Base-by-base conservation (phyloP, 2,888 invertebrate species). In the Odontocolon sp. region DNA sequence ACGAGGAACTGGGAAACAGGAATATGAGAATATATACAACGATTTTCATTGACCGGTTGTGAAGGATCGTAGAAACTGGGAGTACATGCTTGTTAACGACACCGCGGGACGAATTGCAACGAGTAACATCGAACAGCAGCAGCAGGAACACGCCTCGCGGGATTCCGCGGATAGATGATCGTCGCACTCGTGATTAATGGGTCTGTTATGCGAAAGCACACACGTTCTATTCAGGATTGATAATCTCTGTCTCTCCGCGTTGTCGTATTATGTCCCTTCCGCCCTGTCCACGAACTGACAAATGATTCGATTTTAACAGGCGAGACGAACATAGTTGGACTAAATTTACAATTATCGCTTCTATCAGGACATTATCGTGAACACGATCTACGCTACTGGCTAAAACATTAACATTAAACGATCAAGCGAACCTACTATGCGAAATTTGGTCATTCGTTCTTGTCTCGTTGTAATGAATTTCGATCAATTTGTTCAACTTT, bases 181-280 rank as follows among this genome's bases (percentile, higher is more conserved):
- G 73, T 54, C 42, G 45, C 45, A 14, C 28, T 11, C 11, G 67
- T 73, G 73, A 73, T 73, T 61, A 67, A 73, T 73, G 61, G 45
- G 14, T 33, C 33, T 1, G 31, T 52, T 26, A 52, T 61, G 36
- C 67, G 54, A 72, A 36, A 54, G 36, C 16, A 45, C 54, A 57
- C 61, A 47, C 71, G 64, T 54, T 63, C 56, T 56, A 64, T 57
- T 38, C 47, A 64, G 4, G 71, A 71, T 71, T 71, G 64, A 71
- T 71, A 64, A 71, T 64, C 61, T 70, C 54, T 31, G 16, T n/a
- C n/a, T n/a, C n/a, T n/a, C 57, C 50, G 31, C 45, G 28, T 57
- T 56, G 56, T 71, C 64, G 56, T 64, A 64, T 71, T 71, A 71
- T 64, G 71, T 64, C 38, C 36, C 56, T 45, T 23, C 3, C 45